These are phyloP conservation scores for Cylloceria caligata DNA, from an alignment of 2,888 invertebrate genomes.

Conservation along the genomic window DNA sequence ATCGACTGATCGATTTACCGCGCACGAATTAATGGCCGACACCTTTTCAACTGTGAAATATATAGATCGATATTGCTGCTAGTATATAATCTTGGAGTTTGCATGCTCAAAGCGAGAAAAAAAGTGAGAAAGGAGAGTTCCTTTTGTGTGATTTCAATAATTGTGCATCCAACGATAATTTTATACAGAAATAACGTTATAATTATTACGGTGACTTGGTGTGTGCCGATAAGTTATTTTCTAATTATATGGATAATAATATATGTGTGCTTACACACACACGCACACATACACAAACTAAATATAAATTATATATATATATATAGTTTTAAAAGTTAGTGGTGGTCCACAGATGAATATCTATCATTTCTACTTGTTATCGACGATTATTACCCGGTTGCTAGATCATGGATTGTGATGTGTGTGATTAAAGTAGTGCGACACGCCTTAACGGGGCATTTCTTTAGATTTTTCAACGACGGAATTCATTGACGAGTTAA, in stretches of 20 bases:
- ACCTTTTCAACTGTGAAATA: constrained; percentile 36
- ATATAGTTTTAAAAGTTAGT: constrained; percentile 14
- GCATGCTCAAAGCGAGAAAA: constrained; percentile 66
- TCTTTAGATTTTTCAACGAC: constrained; percentile 36
- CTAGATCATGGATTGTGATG: constrained; percentile 48
- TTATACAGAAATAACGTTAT: constrained; percentile 43
- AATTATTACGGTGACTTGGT: constrained; percentile 36
- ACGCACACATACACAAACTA: background rate
- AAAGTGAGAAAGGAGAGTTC: constrained; percentile 38
- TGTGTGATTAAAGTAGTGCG: constrained; percentile 31
- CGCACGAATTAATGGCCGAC: constrained; percentile 10
- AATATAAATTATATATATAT: background rate
- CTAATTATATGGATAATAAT: constrained; percentile 59
- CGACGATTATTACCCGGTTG: constrained; percentile 46
- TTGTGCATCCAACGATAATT: constrained; percentile 67
- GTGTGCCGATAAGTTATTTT: constrained; percentile 39
- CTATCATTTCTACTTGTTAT: constrained; percentile 64
- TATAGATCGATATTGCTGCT: constrained; percentile 36
- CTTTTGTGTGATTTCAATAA: constrained; percentile 63
- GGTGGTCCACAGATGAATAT: constrained; percentile 57
- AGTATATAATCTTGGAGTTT: constrained; percentile 55
- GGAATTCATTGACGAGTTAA: constrained; percentile 56
- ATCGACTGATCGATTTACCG: constrained; percentile 6
- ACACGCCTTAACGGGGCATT: constrained; percentile 42
- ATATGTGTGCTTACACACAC: too few species aligned